Conservation (phyloP, 2,888 invertebrate genomes). For the Lepidocyrtinus sp. region DNA sequence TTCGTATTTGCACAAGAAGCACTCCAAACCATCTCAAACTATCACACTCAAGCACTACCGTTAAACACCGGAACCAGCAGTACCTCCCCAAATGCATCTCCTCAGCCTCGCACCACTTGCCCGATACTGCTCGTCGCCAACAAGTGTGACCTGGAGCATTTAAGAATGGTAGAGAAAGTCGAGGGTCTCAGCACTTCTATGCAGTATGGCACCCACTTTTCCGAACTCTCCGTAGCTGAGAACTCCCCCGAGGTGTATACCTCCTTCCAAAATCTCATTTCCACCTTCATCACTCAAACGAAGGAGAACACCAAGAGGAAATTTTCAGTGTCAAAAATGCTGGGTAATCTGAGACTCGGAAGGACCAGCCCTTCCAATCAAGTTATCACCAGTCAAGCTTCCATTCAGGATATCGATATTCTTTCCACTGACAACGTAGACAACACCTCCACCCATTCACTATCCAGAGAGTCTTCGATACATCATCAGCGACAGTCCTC, state of each 20-base stretch:
- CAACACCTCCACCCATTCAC: not conserved
- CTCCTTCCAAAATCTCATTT: constrained; percentile 77
- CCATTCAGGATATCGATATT: constrained; percentile 60
- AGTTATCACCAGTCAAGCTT: constrained; percentile 63
- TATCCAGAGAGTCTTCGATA: not conserved
- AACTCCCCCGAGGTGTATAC: constrained; percentile 83
- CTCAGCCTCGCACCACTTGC: constrained; percentile 63
- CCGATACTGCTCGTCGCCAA: constrained; percentile 83
- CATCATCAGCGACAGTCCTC: constrained; percentile 38
- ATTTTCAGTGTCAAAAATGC: constrained; percentile 86
- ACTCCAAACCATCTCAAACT: constrained; percentile 74
- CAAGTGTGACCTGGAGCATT: constrained; percentile 85
- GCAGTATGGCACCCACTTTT: constrained; percentile 80
- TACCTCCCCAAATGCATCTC: constrained; percentile 50
- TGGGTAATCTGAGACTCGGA: constrained; percentile 78
- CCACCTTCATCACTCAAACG: constrained; percentile 56
- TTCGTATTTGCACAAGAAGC: constrained; percentile 81
- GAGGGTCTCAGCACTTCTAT: constrained; percentile 81
- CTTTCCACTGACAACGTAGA: constrained; percentile 5
- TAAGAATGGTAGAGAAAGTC: constrained; percentile 82
- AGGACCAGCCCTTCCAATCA: constrained; percentile 62
- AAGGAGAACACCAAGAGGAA: constrained; percentile 72
- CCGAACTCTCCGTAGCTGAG: constrained; percentile 86
- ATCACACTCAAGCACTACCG: constrained; percentile 53
- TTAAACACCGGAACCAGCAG: too few species aligned